phyloP scores from a whole-genome alignment of 1,140 invertebrate genomes.

The Anastrepha obliqua region DNA sequence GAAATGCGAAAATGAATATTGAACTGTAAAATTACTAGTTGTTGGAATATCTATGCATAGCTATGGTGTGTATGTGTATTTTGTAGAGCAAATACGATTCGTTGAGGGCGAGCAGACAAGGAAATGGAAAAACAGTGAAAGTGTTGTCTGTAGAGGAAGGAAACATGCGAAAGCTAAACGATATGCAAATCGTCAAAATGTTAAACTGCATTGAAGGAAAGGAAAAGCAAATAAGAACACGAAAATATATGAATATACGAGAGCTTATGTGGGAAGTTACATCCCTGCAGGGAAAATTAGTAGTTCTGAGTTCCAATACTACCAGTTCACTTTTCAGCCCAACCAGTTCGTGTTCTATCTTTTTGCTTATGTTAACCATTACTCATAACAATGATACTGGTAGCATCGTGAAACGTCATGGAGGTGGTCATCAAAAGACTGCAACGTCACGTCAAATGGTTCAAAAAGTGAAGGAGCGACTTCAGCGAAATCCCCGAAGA shows the following conservation, averaged over 20 bases:
- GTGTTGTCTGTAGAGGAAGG: neutral
- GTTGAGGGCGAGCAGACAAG: neutral
- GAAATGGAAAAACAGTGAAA: neutral
- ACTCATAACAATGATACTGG: too few species aligned
- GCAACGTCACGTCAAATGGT: too few species aligned
- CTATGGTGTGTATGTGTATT: neutral
- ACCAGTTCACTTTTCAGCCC: too few species aligned
- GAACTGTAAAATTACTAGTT: neutral
- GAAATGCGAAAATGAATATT: conserved; percentile 16
- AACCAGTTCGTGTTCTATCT: too few species aligned
- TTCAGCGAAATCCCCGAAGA: too few species aligned
- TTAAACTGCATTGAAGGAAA: neutral
- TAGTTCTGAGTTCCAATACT: too few species aligned
- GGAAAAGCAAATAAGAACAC: neutral
- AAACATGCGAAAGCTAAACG: neutral
- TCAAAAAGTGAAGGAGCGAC: too few species aligned
- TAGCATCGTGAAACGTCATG: too few species aligned
- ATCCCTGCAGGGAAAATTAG: neutral
- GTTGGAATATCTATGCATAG: too few species aligned
- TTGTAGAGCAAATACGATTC: conserved; percentile 12
- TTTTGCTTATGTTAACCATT: too few species aligned
- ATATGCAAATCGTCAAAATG: conserved; percentile 18
- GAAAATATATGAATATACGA: neutral
- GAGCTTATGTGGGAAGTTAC: neutral
- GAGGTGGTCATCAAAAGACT: too few species aligned